phyloP scores from a whole-genome alignment of 2,113 vertebrate species.

The Larimichthys polyactis region DNA sequence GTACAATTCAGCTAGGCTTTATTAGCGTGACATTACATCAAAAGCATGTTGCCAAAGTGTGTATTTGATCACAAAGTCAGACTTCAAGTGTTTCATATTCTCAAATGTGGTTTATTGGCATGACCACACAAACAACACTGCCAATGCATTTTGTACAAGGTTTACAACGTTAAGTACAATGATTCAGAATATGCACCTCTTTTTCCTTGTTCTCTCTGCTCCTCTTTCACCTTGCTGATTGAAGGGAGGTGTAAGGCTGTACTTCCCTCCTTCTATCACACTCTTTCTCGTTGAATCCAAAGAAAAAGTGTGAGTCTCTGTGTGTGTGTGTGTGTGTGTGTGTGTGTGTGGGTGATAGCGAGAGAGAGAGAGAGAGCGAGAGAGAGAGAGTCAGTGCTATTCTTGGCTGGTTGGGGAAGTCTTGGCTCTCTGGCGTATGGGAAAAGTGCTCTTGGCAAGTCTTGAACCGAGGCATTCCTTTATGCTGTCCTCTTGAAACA shows the following conservation, averaged over 20 bases:
- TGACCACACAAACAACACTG: not conserved
- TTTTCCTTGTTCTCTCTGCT: not conserved
- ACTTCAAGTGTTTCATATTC: not conserved
- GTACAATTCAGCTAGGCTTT: constrained; percentile 2
- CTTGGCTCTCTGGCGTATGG: constrained; percentile 84
- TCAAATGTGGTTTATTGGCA: not conserved
- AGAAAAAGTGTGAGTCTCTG: constrained; percentile 52
- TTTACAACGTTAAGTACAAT: not conserved
- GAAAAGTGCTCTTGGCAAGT: constrained; percentile 86
- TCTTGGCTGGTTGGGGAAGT: constrained; percentile 83
- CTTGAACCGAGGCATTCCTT: constrained; percentile 80
- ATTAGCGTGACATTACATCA: constrained; percentile 10
- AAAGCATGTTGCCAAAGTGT: constrained; percentile 6
- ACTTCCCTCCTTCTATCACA: constrained; percentile 42
- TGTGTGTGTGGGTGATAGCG: constrained; percentile 9
- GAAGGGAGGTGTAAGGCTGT: constrained; percentile 43
- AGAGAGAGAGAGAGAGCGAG: constrained; percentile 22
- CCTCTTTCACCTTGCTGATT: constrained; percentile 25
- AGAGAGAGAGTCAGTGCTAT: constrained; percentile 72
- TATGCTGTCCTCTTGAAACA: constrained; percentile 76
- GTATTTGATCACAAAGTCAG: not conserved
- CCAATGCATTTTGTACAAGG: not conserved
- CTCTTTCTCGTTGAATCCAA: constrained; percentile 41
- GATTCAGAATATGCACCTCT: constrained; percentile 20
- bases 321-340: constrained; percentile 24